Percentiles rank a stretch among this genome's conserved stretches.
Evolutionary conservation across 2,113 vertebrate species (phyloP).

Genomic region (Microcebus tavaratra): DNA sequence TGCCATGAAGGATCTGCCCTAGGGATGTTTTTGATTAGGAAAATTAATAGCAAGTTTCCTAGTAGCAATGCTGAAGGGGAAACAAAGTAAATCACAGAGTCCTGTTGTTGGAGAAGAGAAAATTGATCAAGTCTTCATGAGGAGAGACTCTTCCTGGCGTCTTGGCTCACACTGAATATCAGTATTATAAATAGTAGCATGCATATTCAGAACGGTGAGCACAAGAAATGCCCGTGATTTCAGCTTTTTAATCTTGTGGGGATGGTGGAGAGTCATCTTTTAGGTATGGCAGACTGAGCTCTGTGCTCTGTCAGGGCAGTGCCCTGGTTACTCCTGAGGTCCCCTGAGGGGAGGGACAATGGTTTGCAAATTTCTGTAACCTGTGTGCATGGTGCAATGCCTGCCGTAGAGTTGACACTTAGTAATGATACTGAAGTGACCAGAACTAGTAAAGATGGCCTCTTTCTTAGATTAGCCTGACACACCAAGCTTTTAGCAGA

Average conservation of each 20-base stretch:
- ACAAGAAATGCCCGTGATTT: background rate
- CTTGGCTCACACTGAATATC: background rate
- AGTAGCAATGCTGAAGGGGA: background rate
- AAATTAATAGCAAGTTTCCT: background rate
- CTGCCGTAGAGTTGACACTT: fast-evolving
- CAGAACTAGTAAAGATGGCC: background rate
- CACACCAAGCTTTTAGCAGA: background rate
- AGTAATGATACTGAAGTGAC: background rate
- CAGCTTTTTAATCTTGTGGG: background rate
- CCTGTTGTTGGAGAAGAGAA: background rate
- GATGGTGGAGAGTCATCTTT: background rate
- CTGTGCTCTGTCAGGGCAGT: background rate
- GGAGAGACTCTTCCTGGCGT: background rate
- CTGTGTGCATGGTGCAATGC: background rate
- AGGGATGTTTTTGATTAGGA: background rate
- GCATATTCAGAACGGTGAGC: background rate
- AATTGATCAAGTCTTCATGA: background rate
- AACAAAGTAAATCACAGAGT: background rate
- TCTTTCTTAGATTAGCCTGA: background rate
- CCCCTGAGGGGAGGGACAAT: background rate
- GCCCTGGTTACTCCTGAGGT: background rate
- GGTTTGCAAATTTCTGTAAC: background rate
- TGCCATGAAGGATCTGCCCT: background rate
- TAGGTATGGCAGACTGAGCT: background rate
- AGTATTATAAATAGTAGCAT: background rate